Evolutionary conservation across 1,140 invertebrate genomes (phyloP).

Genomic region (Drosophila guanche): DNA sequence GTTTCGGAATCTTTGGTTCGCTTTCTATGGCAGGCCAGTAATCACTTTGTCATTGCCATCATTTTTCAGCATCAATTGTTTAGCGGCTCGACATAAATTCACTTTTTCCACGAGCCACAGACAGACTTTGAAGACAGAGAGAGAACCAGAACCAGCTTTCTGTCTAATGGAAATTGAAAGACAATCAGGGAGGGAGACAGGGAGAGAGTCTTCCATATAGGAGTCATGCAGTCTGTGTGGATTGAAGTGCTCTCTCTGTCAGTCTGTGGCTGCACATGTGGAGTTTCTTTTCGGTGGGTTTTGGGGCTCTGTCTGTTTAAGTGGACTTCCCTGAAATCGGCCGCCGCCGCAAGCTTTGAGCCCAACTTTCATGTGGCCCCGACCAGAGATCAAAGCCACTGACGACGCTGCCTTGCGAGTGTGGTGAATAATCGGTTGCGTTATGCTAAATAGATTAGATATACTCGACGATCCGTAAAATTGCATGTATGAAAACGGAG

Average conservation of each 20-base stretch:
- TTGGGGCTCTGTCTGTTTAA: conserved; percentile 24
- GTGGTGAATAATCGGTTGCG: too few relatives aligned
- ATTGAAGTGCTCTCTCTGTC: conserved; percentile 35
- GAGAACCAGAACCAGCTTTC: conserved; percentile 10
- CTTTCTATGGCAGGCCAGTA: conserved; percentile 59
- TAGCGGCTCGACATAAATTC: conserved; percentile 66
- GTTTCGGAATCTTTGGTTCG: conserved; percentile 34
- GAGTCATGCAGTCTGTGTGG: conserved; percentile 28
- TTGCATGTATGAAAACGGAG: too few relatives aligned
- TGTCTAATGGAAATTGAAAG: conserved; percentile 76
- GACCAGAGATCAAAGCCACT: conserved; percentile 34
- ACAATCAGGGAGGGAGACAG: conserved; percentile 15
- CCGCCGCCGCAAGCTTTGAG: conserved; percentile 45
- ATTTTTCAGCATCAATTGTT: conserved; percentile 78
- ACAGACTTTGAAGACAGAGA: too few relatives aligned
- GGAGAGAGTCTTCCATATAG: neutral
- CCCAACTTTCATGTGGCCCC: conserved; percentile 47
- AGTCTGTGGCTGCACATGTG: conserved; percentile 8
- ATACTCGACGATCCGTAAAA: too few relatives aligned
- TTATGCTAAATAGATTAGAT: too few relatives aligned
- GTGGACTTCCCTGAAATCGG: conserved; percentile 77
- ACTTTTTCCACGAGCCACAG: conserved; percentile 45
- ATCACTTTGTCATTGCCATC: conserved; percentile 81
- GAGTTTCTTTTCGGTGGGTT: conserved; percentile 44
- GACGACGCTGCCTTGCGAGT: too few relatives aligned